Evolutionary conservation across 2,113 vertebrate genomes (phyloP).

Genomic region (Maccullochella peelii): DNA sequence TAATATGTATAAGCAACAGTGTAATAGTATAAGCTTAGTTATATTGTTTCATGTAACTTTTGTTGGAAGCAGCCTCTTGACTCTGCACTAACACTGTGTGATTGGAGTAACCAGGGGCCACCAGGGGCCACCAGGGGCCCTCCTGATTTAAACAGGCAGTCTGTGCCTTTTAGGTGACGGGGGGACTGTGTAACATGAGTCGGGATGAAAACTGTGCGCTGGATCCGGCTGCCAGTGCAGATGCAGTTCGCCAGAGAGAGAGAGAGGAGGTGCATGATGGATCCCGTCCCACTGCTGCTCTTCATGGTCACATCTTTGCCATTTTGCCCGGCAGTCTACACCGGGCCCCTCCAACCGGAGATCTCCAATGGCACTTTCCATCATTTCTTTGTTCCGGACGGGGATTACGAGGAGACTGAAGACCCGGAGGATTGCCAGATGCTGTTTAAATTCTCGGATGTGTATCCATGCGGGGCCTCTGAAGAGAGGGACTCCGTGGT

Average conservation of each 20-base stretch:
- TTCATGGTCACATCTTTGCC: conserved; percentile 63
- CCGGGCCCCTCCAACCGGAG: conserved; percentile 93
- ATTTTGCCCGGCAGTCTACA: conserved; percentile 83
- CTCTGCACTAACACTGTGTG: conserved; percentile 11
- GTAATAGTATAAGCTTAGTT: neutral
- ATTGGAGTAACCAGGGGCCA: conserved; percentile 30
- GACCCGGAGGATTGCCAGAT: conserved; percentile 95
- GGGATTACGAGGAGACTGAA: conserved; percentile 95
- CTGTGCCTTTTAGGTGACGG: conserved; percentile 72
- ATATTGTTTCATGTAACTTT: neutral
- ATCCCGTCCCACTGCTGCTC: conserved; percentile 73
- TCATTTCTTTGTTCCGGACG: conserved; percentile 96
- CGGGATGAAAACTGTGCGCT: conserved; percentile 63
- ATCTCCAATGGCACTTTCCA: conserved; percentile 97
- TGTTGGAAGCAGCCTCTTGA: neutral
- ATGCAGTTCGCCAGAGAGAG: conserved; percentile 54
- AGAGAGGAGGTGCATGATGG: conserved; percentile 71
- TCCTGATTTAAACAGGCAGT: conserved; percentile 24
- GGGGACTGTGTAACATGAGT: conserved; percentile 76
- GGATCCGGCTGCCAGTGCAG: conserved; percentile 58
- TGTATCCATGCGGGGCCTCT: conserved; percentile 81
- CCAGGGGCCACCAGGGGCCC: conserved; percentile 61
- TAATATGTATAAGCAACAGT: neutral
- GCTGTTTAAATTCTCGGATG: conserved; percentile 92
- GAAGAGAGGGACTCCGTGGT: conserved; percentile 86